phyloP scores from a whole-genome alignment of 2,888 invertebrate species.

The Eumacrocentrus americanus region DNA sequence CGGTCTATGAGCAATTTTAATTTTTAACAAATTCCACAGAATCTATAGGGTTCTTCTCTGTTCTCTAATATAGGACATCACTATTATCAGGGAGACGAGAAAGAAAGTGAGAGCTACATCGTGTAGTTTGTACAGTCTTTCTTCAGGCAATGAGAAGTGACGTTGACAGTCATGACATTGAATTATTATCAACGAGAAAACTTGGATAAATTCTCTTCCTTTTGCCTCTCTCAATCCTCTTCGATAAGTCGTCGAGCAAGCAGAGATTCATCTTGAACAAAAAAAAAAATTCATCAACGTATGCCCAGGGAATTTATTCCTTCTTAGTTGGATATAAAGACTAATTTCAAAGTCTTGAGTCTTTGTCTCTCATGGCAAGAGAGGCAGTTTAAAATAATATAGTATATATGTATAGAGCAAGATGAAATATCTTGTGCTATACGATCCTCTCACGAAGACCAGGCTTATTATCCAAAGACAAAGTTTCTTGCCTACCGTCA shows the following conservation, averaged over 20 bases:
- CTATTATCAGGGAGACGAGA: not conserved
- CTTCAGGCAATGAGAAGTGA: not conserved
- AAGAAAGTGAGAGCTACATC: not conserved
- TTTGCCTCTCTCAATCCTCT: constrained; percentile 16
- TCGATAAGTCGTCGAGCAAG: constrained; percentile 12
- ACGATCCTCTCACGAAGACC: not conserved
- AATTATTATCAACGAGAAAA: constrained; percentile 18
- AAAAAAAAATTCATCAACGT: constrained; percentile 4
- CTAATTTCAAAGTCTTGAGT: not conserved
- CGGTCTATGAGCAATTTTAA: too few species aligned
- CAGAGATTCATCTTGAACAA: constrained; percentile 3
- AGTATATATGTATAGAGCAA: not conserved
- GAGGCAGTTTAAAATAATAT: not conserved
- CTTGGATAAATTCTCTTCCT: constrained; percentile 1
- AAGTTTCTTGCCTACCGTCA: not conserved
- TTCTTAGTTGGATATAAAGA: constrained; percentile 3
- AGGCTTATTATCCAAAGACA: not conserved
- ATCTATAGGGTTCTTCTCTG: too few species aligned
- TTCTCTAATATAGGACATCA: not conserved
- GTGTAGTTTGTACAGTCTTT: constrained; percentile 6
- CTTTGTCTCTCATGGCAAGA: not conserved
- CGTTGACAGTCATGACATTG: constrained; percentile 11
- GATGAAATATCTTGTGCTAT: not conserved
- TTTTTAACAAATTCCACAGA: too few species aligned
- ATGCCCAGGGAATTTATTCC: not conserved